phyloP scores from a whole-genome alignment of 2,888 invertebrate genomes.

The Melanophora roralis region DNA sequence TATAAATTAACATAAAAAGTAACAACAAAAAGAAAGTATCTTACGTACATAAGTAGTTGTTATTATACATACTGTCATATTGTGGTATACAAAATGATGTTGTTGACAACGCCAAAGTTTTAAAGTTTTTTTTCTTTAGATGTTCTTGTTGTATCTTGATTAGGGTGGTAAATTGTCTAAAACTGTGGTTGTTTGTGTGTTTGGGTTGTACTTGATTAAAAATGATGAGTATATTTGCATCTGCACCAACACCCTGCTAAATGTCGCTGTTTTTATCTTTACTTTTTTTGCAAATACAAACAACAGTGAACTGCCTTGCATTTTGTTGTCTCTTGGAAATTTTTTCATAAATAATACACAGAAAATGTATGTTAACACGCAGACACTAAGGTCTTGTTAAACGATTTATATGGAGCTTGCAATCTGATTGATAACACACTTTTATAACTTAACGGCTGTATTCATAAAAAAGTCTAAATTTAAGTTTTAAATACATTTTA shows the following conservation, averaged over 20 bases:
- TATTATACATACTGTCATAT: slow-evolving; percentile 42
- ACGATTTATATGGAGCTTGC: background rate
- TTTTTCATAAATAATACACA: no score
- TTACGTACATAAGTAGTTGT: background rate
- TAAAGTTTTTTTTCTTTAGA: slow-evolving; percentile 11
- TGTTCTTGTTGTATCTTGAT: slow-evolving; percentile 26
- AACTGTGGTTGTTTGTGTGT: background rate
- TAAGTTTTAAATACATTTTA: no score
- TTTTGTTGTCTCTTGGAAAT: slow-evolving; percentile 24
- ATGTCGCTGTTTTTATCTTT: no score
- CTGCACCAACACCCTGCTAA: slow-evolving; percentile 48
- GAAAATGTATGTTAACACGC: background rate
- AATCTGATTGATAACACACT: background rate
- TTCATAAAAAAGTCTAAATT: no score
- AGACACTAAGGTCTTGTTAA: slow-evolving; percentile 24
- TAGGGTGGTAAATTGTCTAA: slow-evolving; percentile 39
- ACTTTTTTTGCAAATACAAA: background rate
- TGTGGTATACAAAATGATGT: slow-evolving; percentile 49
- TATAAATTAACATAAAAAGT: slow-evolving; percentile 42
- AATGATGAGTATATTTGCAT: slow-evolving; percentile 37
- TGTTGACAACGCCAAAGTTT: slow-evolving; percentile 57
- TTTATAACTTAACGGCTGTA: no score
- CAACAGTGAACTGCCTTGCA: slow-evolving; percentile 22
- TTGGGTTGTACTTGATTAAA: background rate
- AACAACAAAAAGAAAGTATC: slow-evolving; percentile 8